These are phyloP conservation scores for Brachyalestes nurse DNA, from an alignment of 2,797 vertebrate genomes.

Conservation along the genomic window DNA sequence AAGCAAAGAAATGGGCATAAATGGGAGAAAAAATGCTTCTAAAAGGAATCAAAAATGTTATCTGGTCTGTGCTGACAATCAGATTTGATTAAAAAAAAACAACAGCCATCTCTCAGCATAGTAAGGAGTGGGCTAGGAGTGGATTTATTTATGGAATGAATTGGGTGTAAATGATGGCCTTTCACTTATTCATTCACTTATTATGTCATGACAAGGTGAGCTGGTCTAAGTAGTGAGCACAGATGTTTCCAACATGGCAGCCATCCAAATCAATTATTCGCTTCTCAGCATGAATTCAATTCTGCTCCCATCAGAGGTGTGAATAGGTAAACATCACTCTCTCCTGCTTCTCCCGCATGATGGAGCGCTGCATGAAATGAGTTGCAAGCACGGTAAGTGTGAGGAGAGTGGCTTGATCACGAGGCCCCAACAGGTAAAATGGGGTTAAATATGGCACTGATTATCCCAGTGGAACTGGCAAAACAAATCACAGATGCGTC, in stretches of 20 bases:
- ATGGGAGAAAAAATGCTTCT: background rate
- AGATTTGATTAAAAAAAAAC: background rate
- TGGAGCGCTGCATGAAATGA: constrained; percentile 50
- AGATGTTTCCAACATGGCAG: constrained; percentile 71
- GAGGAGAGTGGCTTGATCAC: constrained; percentile 34
- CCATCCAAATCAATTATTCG: constrained; percentile 77
- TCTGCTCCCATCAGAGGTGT: constrained; percentile 71
- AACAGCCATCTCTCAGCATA: background rate
- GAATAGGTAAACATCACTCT: constrained; percentile 73
- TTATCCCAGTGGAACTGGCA: constrained; percentile 53
- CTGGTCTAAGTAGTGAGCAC: constrained; percentile 56
- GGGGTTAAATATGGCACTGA: constrained; percentile 53
- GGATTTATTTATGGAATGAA: constrained; percentile 33
- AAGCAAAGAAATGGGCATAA: background rate
- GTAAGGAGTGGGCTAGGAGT: background rate
- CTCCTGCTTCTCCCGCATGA: constrained; percentile 57
- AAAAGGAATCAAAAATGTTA: background rate
- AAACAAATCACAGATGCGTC: constrained; percentile 49
- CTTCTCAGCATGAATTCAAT: constrained; percentile 67
- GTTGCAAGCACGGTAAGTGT: constrained; percentile 24
- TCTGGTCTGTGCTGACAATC: background rate
- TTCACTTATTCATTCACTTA: constrained; percentile 42
- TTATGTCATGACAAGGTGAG: constrained; percentile 61
- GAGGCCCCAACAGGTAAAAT: constrained; percentile 36
- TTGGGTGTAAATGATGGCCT: constrained; percentile 35